A percentile compares a stretch with the other conserved stretches of the same genome.
Evolutionary conservation across 2,888 invertebrate species (phyloP).

Genomic region (Acanthosepion pharaonis): DNA sequence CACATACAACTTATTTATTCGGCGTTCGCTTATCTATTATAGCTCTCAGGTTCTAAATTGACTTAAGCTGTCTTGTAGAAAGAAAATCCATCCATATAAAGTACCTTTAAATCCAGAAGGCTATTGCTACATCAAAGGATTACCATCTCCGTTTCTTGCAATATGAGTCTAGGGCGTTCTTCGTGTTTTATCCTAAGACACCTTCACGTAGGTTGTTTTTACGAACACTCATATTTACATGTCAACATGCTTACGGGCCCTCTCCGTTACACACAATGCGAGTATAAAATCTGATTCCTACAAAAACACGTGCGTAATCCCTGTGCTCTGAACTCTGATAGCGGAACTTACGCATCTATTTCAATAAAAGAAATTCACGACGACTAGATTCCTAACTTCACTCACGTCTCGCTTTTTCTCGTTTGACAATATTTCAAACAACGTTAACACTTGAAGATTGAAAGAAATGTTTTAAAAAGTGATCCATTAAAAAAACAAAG

Average conservation of each 20-base stretch:
- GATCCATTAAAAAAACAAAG: not conserved
- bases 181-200: not conserved
- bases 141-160: not conserved
- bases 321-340: not conserved
- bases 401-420: not conserved
- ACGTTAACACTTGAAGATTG: not conserved
- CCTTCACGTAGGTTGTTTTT: not conserved
- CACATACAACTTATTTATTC: too few relatives aligned
- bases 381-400: not conserved
- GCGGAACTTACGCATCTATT: not conserved
- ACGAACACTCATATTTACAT: not conserved
- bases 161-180: not conserved
- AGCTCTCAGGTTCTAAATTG: too few relatives aligned
- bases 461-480: not conserved
- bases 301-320: not conserved
- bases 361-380: not conserved
- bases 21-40: too few relatives aligned
- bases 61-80: too few relatives aligned
- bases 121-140: not conserved
- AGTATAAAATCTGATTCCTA: not conserved
- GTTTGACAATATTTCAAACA: constrained; percentile 2
- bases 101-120: not conserved
- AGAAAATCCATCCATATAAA: not conserved
- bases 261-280: not conserved
- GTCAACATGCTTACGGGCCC: not conserved